Evolutionary conservation across 1,140 invertebrate species (phyloP).

Genomic region (Drosophila sulfurigaster): DNA sequence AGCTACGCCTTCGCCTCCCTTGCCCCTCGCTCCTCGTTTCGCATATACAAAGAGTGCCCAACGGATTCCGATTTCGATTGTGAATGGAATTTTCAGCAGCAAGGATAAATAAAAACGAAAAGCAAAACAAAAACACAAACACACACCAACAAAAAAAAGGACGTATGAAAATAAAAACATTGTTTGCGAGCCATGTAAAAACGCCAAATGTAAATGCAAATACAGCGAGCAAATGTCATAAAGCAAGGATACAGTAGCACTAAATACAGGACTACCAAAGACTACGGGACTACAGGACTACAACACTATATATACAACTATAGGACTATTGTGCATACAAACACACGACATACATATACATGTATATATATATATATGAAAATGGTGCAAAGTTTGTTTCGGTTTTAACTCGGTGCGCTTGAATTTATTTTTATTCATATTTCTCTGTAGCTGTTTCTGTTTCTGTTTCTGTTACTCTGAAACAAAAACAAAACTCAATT

Average conservation of each 20-base stretch:
- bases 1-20: background rate
- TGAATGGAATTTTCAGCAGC: background rate
- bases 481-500: slow-evolving; percentile 45
- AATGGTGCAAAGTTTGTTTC: slow-evolving; percentile 84
- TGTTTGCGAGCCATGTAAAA: slow-evolving; percentile 44
- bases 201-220: slow-evolving; percentile 74
- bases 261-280: slow-evolving; percentile 53
- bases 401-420: slow-evolving; percentile 85
- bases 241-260: slow-evolving; percentile 69
- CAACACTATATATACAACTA: background rate
- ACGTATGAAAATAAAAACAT: slow-evolving; percentile 13
- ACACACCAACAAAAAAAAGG: no score
- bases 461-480: slow-evolving; percentile 24
- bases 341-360: slow-evolving; percentile 25
- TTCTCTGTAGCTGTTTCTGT: slow-evolving; percentile 43
- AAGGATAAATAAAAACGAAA: slow-evolving; percentile 13
- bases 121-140: background rate
- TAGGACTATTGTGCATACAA: background rate
- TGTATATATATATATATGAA: slow-evolving; percentile 50
- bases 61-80: slow-evolving; percentile 20
- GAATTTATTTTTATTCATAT: slow-evolving; percentile 78
- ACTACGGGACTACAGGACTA: slow-evolving; percentile 23
- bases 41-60: slow-evolving; percentile 13
- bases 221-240: slow-evolving; percentile 78
- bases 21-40: no score